Percentiles rank a stretch among this genome's conserved stretches.
phyloP scores from a whole-genome alignment of 2,888 invertebrate genomes.

The Acheta domesticus region DNA sequence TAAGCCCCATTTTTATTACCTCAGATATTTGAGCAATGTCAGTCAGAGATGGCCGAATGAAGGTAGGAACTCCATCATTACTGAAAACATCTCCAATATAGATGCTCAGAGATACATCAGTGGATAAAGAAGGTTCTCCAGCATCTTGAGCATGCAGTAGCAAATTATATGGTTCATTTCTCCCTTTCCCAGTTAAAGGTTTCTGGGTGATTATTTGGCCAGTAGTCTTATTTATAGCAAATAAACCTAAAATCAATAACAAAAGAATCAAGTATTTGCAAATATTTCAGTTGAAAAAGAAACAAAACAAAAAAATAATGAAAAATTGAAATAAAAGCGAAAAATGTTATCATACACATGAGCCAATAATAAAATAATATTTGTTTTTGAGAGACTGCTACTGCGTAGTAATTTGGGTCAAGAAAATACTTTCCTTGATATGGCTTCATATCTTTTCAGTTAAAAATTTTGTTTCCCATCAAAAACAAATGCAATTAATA shows the following conservation, averaged over 20 bases:
- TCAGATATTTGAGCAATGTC: slow-evolving; percentile 69
- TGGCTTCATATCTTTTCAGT: too few relatives aligned
- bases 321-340: slow-evolving; percentile 4
- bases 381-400: too few relatives aligned
- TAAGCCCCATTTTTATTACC: slow-evolving; percentile 46
- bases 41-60: slow-evolving; percentile 65
- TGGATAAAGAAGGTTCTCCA: slow-evolving; percentile 55
- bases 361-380: too few relatives aligned
- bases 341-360: too few relatives aligned
- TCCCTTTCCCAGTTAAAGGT: slow-evolving; percentile 69
- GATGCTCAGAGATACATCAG: slow-evolving; percentile 61
- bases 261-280: slow-evolving; percentile 22
- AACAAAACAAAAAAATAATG: slow-evolving; percentile 5
- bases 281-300: too few relatives aligned
- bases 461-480: too few relatives aligned
- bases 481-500: too few relatives aligned
- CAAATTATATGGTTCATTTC: slow-evolving; percentile 68
- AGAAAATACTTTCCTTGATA: too few relatives aligned
- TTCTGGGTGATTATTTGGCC: slow-evolving; percentile 66
- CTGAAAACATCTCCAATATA: slow-evolving; percentile 76
- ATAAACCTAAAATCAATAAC: slow-evolving; percentile 54
- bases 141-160: slow-evolving; percentile 67
- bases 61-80: slow-evolving; percentile 75
- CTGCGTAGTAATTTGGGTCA: too few relatives aligned
- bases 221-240: slow-evolving; percentile 61